Percentiles rank a stretch among this genome's conserved stretches.
These are phyloP conservation scores for Poecilobothrus nobilitatus DNA, from an alignment of 2,888 invertebrate species.

Conservation along the genomic window DNA sequence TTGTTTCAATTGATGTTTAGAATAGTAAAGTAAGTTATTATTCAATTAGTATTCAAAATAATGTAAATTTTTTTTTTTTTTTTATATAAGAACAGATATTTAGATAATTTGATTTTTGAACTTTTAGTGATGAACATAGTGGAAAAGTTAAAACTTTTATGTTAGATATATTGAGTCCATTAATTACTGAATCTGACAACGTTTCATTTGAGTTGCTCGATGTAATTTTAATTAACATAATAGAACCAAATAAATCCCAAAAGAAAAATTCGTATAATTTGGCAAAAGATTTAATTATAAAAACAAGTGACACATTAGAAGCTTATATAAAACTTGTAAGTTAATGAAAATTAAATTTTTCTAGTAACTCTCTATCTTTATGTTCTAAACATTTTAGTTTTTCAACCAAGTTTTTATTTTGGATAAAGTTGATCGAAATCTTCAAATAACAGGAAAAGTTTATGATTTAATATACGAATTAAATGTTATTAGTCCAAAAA, in stretches of 20 bases:
- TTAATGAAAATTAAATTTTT: constrained; percentile 23
- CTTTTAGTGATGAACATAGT: constrained; percentile 82
- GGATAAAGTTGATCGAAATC: constrained; percentile 78
- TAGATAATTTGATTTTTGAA: constrained; percentile 14
- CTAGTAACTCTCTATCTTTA: not conserved
- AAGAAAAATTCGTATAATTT: constrained; percentile 82
- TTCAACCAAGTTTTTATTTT: constrained; percentile 92
- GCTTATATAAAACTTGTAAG: constrained; percentile 88
- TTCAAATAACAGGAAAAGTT: constrained; percentile 73
- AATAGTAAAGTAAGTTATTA: constrained; percentile 80
- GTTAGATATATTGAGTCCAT: constrained; percentile 87
- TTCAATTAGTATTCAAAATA: constrained; percentile 11
- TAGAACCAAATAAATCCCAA: constrained; percentile 86
- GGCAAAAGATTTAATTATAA: constrained; percentile 83
- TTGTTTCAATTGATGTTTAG: constrained; percentile 90
- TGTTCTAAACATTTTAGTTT: constrained; percentile 54
- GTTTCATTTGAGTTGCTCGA: constrained; percentile 91
- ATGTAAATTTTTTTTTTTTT: constrained; percentile 8
- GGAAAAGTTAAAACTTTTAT: constrained; percentile 94
- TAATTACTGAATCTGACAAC: constrained; percentile 91
- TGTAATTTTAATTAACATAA: constrained; percentile 85
- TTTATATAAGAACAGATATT: constrained; percentile 11
- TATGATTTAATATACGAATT: constrained; percentile 95
- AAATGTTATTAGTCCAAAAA: constrained; percentile 82
- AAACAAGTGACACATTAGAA: constrained; percentile 86